phyloP scores from a whole-genome alignment of 2,888 invertebrate genomes.

The Selenia dentaria region DNA sequence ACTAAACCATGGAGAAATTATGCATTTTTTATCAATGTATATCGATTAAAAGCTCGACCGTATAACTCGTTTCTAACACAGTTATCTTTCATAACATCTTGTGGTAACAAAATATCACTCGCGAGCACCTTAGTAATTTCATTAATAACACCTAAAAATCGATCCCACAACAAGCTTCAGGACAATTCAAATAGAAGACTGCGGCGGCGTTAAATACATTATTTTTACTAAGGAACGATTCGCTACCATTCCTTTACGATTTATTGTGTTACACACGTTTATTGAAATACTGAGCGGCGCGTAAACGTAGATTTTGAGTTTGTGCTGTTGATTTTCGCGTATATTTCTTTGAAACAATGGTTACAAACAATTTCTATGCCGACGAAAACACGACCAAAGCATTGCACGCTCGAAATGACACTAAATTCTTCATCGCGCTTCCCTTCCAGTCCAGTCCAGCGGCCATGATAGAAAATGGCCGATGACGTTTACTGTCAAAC shows the following conservation, averaged over 20 bases:
- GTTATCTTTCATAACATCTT: slow-evolving; percentile 53
- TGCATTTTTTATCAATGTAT: slow-evolving; percentile 80
- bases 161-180: slow-evolving; percentile 78
- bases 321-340: slow-evolving; percentile 57
- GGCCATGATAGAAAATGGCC: slow-evolving; percentile 80
- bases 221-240: slow-evolving; percentile 66
- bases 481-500: slow-evolving; percentile 65
- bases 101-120: slow-evolving; percentile 67
- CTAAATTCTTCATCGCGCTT: slow-evolving; percentile 67
- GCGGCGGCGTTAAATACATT: slow-evolving; percentile 75
- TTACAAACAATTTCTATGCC: slow-evolving; percentile 62
- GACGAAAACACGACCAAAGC: slow-evolving; percentile 54
- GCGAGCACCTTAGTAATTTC: slow-evolving; percentile 79
- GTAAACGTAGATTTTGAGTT: slow-evolving; percentile 43
- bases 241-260: slow-evolving; percentile 38
- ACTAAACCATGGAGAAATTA: slow-evolving; percentile 75
- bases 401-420: slow-evolving; percentile 72
- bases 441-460: slow-evolving; percentile 45
- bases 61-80: slow-evolving; percentile 44
- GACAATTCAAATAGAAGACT: slow-evolving; percentile 77
- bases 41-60: slow-evolving; percentile 63
- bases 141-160: slow-evolving; percentile 84
- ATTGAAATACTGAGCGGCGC: slow-evolving; percentile 37
- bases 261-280: slow-evolving; percentile 40
- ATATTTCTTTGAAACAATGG: slow-evolving; percentile 71